phyloP scores from a whole-genome alignment of 2,113 vertebrate genomes.

The Oncorhynchus kisutch region DNA sequence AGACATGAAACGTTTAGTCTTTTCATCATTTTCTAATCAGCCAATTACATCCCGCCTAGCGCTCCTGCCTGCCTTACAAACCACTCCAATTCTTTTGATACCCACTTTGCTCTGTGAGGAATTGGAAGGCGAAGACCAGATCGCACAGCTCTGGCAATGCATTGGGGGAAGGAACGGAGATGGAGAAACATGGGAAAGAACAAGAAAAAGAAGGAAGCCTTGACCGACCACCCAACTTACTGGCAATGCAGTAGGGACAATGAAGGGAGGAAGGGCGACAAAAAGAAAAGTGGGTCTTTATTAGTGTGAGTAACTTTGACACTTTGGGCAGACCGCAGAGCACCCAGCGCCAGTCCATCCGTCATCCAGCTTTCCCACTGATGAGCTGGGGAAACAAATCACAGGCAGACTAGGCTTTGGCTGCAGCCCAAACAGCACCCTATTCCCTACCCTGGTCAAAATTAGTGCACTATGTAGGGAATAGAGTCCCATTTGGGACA shows the following conservation, averaged over 20 bases:
- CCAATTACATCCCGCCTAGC: slow-evolving; percentile 36
- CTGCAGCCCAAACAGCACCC: too few species aligned
- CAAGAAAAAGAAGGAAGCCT: slow-evolving; percentile 3
- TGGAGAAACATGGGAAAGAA: slow-evolving; percentile 6
- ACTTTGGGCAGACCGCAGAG: slow-evolving; percentile 41
- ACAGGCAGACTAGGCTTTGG: slow-evolving; percentile 42
- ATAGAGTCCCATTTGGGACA: too few species aligned
- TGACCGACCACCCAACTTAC: too few species aligned
- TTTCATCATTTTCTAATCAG: slow-evolving; percentile 60
- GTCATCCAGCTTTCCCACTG: slow-evolving; percentile 66
- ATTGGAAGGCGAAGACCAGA: slow-evolving; percentile 5
- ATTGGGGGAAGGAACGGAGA: not conserved
- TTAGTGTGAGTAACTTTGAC: slow-evolving; percentile 67
- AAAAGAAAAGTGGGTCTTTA: slow-evolving; percentile 58
- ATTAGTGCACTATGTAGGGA: too few species aligned
- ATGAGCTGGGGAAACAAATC: slow-evolving; percentile 69
- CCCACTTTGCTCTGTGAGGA: not conserved
- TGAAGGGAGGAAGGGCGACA: not conserved
- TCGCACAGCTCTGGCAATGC: not conserved
- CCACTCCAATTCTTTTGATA: not conserved
- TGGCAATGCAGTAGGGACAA: too few species aligned
- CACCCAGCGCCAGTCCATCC: slow-evolving; percentile 71
- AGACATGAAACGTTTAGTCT: slow-evolving; percentile 43
- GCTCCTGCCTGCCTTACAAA: slow-evolving; percentile 24
- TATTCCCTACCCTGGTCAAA: too few species aligned